Conservation (phyloP, 2,888 invertebrate species). For the Slavum lentiscoides region DNA sequence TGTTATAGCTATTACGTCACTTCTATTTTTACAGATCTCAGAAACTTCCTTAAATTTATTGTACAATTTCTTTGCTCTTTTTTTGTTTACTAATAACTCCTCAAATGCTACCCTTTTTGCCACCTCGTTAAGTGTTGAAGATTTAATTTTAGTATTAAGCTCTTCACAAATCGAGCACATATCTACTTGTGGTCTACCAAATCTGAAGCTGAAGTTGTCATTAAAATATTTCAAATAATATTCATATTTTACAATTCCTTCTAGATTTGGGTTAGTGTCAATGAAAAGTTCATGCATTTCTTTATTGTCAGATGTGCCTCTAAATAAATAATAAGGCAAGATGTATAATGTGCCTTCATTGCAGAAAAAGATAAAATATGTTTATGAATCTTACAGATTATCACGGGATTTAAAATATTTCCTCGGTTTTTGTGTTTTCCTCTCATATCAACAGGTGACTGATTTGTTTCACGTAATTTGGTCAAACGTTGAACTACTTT, state of each 20-base stretch:
- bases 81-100: constrained; percentile 55
- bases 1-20: constrained; percentile 54
- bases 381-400: constrained; percentile 16
- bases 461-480: constrained; percentile 1
- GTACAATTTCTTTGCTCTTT: constrained; percentile 56
- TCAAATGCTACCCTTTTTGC: constrained; percentile 4
- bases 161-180: constrained; percentile 50
- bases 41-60: constrained; percentile 50
- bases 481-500: constrained; percentile 26
- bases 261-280: constrained; percentile 31
- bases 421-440: constrained; percentile 25
- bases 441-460: constrained; percentile 38
- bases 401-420: neutral
- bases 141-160: constrained; percentile 51
- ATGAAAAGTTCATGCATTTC: constrained; percentile 51
- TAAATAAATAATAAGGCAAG: constrained; percentile 6
- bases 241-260: constrained; percentile 32
- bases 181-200: constrained; percentile 54
- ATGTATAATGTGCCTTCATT: constrained; percentile 34
- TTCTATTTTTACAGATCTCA: constrained; percentile 50
- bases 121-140: constrained; percentile 35
- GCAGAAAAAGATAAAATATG: constrained; percentile 49
- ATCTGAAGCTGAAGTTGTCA: constrained; percentile 51
- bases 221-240: constrained; percentile 53
- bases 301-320: neutral